Evolutionary conservation across 2,888 invertebrate genomes (phyloP).

Genomic region (Arge pagana): DNA sequence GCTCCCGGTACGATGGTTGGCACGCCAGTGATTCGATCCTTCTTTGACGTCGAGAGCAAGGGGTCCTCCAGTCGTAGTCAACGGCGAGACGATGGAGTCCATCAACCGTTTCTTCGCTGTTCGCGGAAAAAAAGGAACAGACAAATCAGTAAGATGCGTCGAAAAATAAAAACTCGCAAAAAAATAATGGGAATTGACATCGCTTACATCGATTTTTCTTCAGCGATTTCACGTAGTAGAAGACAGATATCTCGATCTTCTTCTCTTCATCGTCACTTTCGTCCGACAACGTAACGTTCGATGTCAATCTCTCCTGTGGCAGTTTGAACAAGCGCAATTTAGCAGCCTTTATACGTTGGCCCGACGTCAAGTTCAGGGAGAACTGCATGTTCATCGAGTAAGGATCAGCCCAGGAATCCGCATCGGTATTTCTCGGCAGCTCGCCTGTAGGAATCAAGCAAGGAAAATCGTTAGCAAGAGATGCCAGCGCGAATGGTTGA

Average conservation of each 20-base stretch:
- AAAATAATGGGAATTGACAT: neutral
- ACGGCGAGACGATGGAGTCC: constrained; percentile 50
- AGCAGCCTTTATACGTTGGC: constrained; percentile 61
- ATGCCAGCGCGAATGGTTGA: constrained; percentile 2
- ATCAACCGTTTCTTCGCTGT: constrained; percentile 52
- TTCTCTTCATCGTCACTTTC: constrained; percentile 60
- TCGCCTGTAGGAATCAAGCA: constrained; percentile 57
- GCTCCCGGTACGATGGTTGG: constrained; percentile 38
- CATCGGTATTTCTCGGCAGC: constrained; percentile 62
- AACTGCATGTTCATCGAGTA: constrained; percentile 64
- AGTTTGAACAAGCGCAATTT: constrained; percentile 62
- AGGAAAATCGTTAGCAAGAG: no score
- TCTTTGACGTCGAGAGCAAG: constrained; percentile 50
- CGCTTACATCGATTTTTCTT: constrained; percentile 63
- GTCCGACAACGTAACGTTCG: constrained; percentile 28
- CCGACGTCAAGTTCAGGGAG: constrained; percentile 59
- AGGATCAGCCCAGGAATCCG: constrained; percentile 62
- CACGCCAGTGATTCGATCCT: constrained; percentile 48
- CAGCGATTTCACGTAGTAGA: constrained; percentile 63
- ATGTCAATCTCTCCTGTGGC: constrained; percentile 53
- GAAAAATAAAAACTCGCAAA: no score
- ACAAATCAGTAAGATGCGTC: neutral
- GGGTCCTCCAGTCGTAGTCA: constrained; percentile 46
- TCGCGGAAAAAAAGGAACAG: neutral
- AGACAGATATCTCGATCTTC: constrained; percentile 64